These are phyloP conservation scores for Reticulitermes speratus DNA, from an alignment of 1,140 invertebrate genomes.

Conservation along the genomic window DNA sequence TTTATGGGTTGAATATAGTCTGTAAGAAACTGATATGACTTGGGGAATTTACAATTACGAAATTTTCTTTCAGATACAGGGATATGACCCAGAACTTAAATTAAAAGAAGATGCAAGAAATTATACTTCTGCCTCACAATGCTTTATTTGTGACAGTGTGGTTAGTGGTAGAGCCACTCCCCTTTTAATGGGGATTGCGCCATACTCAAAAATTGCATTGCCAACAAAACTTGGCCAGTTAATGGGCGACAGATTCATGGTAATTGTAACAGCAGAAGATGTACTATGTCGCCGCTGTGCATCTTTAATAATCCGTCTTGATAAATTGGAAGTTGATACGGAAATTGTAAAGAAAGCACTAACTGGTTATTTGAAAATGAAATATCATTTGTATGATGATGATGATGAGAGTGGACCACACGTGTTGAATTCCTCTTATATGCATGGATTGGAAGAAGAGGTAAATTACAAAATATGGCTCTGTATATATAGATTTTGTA, in stretches of 20 bases:
- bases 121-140: constrained; percentile 12
- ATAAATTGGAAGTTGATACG: constrained; percentile 39
- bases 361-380: constrained; percentile 37
- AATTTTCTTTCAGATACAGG: background rate
- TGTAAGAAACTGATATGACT: background rate
- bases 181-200: constrained; percentile 35
- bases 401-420: background rate
- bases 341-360: constrained; percentile 37
- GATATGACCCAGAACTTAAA: background rate
- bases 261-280: constrained; percentile 38
- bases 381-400: constrained; percentile 37
- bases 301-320: constrained; percentile 38
- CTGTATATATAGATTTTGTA: background rate
- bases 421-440: background rate
- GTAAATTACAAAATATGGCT: background rate
- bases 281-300: constrained; percentile 38
- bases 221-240: constrained; percentile 40
- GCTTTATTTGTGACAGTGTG: constrained; percentile 39
- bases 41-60: background rate
- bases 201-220: constrained; percentile 37
- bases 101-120: background rate
- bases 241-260: constrained; percentile 40
- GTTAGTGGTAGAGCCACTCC: constrained; percentile 33
- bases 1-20: background rate
- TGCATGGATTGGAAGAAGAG: background rate